Conservation (phyloP, 2,888 invertebrate species). For the Spilosoma lubricipeda region DNA sequence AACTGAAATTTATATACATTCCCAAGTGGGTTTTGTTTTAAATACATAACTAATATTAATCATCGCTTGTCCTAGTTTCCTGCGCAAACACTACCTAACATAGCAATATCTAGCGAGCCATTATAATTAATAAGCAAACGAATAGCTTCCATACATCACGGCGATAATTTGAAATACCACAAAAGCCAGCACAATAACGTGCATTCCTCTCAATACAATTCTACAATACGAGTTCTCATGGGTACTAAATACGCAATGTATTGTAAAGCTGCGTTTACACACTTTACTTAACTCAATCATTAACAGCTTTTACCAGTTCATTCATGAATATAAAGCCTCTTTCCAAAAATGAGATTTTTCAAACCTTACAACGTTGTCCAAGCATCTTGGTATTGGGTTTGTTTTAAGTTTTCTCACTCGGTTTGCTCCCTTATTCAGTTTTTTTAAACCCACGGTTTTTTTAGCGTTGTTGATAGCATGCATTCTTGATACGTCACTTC, state of each 20-base stretch:
- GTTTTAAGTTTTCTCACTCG: too few species aligned
- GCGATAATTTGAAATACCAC: constrained; percentile 51
- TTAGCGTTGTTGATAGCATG: too few species aligned
- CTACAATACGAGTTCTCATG: constrained; percentile 44
- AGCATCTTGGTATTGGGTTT: too few species aligned
- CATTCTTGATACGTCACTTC: too few species aligned
- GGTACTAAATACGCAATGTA: constrained; percentile 47
- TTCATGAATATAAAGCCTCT: too few species aligned
- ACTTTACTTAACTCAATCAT: not conserved
- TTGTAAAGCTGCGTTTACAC: constrained; percentile 25
- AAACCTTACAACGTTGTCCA: too few species aligned
- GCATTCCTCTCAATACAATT: constrained; percentile 43
- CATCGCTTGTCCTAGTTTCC: constrained; percentile 17
- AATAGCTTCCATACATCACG: constrained; percentile 42
- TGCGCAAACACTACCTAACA: constrained; percentile 16
- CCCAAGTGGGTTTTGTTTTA: not conserved
- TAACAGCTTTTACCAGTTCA: too few species aligned
- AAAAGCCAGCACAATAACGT: constrained; percentile 45
- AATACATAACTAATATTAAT: not conserved
- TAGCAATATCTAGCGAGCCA: constrained; percentile 18
- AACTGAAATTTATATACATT: not conserved
- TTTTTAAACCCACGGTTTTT: too few species aligned
- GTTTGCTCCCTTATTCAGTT: too few species aligned
- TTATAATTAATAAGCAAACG: constrained; percentile 30
- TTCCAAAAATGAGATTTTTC: too few species aligned